Evolutionary conservation across 2,888 invertebrate genomes (phyloP), one percentile per base, ranked within the genome.

Genomic region (Halocaridina rubra): DNA sequence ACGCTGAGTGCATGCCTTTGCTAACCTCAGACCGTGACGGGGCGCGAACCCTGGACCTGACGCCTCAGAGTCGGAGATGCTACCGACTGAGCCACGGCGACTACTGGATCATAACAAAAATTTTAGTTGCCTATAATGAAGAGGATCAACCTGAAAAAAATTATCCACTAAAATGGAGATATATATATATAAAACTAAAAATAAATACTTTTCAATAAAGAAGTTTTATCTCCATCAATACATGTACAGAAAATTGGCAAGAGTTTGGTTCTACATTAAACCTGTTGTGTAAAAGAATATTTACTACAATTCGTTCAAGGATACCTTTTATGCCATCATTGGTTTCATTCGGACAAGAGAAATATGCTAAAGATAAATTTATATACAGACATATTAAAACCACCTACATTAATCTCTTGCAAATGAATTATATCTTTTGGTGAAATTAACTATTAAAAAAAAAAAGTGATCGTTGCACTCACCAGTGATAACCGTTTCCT

Each of bases 201-300:
- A 19, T n/a, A 13, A 53, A 53, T 53, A 53, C 13, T 77, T 76
- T 82, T 64, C 59, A 84, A 84, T 84, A 78, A 29, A 78, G 71
- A 84, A 84, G 78, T 84, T 53, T 84, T 72, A 78, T 72, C 78
- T 78, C 82, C 77, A 72, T 61, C 77, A 84, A 72, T 84, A 84
- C 82, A 84, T 78, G 59, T 84, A 84, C 82, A 84, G 57, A 72
- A 84, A 78, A 39, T 78, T 84, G 82, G 82, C 82, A 84, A 82
- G 78, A 84, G 82, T 77, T 78, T 84, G 82, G 82, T 78, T 72
- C 69, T 78, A 27, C 64, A 81, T 59, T 33, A 46, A 71, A 78
- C 77, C 78, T 76, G 67, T 72, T 57, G 78, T 84, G 78, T 82
- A 84, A 84, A 84, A 84, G 82, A 84, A 84, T 84, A 72, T 84